Evolutionary conservation across 2,797 vertebrate species (phyloP), one percentile per base, ranked within the genome.

Genomic region (Rhynchonycteris naso): DNA sequence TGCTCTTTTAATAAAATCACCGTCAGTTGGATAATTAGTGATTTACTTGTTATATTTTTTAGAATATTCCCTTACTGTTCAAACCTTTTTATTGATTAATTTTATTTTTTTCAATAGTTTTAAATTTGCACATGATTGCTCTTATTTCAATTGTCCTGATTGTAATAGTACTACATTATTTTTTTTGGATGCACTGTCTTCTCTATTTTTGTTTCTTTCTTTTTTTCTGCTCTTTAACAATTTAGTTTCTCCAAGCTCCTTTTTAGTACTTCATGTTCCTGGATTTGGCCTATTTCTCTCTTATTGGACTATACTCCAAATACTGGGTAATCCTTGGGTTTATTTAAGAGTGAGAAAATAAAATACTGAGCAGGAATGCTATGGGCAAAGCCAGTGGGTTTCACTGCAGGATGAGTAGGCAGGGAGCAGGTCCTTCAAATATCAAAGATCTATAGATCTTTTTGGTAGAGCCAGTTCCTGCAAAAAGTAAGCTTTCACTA

Each of bases 171-270:
- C 59, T 61, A 43, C 21, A 52, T 82, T 92, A 2, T 74, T 74
- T 93, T 74, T 54, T 69, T 52, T 24, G 71, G 43, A 65, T 38
- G 11, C 26, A 88, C 28, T 35, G 35, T 54, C 33, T 78, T 88
- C 33, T 94, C 84, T 74, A 83, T 81, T 80, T 26, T 86, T 83
- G 33, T 72, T 80, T 50, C 38, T 26, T 82, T 86, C 82, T 78
- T 43, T 84, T 78, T 43, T 84, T 90, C 43, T 90, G 72, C 5
- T 58, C 35, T 19, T 13, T 33, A 68, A 21, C 63, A 58, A 54
- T 63, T 74, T 79, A 63, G 50, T 33, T 65, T 69, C 58, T 81
- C 2, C 47, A 78, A 88, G 38, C 43, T 85, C 30, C 61, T 59
- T 94, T 92, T 59, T n/a, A 12, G 16, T 43, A 68, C n/a, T 65